Evolutionary conservation across 2,888 invertebrate genomes (phyloP).

Genomic region (Drosophila prolongata): DNA sequence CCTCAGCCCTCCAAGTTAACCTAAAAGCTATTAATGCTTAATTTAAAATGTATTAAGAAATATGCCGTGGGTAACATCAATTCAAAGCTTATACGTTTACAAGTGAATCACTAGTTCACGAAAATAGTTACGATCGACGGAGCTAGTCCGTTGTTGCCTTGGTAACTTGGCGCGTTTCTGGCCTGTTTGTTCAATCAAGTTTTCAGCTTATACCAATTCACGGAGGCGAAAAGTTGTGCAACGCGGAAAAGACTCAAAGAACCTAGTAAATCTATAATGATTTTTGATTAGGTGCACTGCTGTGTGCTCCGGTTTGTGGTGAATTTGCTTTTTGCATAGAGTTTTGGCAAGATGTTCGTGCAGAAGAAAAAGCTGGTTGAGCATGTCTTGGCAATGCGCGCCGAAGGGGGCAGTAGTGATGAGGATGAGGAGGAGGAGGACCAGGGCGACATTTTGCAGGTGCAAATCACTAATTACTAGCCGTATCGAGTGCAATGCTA

Average conservation of each 20-base stretch:
- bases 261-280: conserved; percentile 56
- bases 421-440: conserved; percentile 87
- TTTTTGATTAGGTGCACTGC: conserved; percentile 11
- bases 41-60: no score
- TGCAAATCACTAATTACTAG: conserved; percentile 55
- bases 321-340: conserved; percentile 41
- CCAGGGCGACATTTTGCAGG: conserved; percentile 84
- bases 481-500: conserved; percentile 53
- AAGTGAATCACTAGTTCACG: background rate
- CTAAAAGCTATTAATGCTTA: no score
- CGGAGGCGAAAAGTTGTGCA: conserved; percentile 17
- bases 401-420: conserved; percentile 85
- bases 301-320: conserved; percentile 11
- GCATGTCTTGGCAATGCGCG: conserved; percentile 83
- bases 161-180: conserved; percentile 14
- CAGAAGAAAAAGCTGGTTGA: conserved; percentile 84
- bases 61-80: no score
- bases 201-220: conserved; percentile 10
- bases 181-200: conserved; percentile 60
- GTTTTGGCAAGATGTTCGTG: conserved; percentile 85
- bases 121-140: background rate
- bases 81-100: background rate
- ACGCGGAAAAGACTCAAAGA: conserved; percentile 17
- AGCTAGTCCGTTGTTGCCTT: conserved; percentile 2
- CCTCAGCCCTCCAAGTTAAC: no score